phyloP scores from a whole-genome alignment of 2,113 vertebrate genomes.

The Melanerpes aurifrons region DNA sequence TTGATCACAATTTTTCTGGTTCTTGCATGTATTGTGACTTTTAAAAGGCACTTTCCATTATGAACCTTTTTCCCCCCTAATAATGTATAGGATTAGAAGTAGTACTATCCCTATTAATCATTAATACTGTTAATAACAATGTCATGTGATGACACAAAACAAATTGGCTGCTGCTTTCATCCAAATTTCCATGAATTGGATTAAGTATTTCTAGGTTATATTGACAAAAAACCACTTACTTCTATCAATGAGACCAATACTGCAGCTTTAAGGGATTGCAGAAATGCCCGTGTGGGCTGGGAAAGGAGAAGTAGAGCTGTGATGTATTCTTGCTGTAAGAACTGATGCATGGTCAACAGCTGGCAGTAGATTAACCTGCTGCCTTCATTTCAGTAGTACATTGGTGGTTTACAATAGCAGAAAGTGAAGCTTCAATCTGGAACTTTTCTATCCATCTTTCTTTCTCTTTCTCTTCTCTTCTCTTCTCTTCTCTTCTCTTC shows the following conservation, averaged over 20 bases:
- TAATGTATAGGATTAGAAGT: background rate
- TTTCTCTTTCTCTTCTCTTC: too few relatives aligned
- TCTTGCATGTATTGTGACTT: background rate
- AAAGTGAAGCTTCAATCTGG: background rate
- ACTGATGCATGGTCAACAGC: background rate
- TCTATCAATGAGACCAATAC: background rate
- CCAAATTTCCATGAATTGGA: background rate
- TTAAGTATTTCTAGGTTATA: background rate
- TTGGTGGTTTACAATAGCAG: background rate
- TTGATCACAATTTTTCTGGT: background rate
- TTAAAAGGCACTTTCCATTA: background rate
- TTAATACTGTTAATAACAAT: background rate
- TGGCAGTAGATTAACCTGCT: background rate
- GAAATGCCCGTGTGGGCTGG: background rate
- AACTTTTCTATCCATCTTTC: background rate
- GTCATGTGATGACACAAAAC: background rate
- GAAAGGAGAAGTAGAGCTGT: background rate
- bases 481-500: too few relatives aligned
- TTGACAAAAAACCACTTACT: background rate
- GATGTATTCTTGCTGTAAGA: accelerated
- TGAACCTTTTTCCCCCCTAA: background rate
- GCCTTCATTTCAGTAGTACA: background rate
- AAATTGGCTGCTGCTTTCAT: background rate
- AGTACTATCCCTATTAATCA: background rate
- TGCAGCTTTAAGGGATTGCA: background rate